A percentile compares a stretch with the other conserved stretches of the same genome.
These are phyloP conservation scores for Amblyraja radiata DNA, from an alignment of 2,797 vertebrate species.

Conservation along the genomic window DNA sequence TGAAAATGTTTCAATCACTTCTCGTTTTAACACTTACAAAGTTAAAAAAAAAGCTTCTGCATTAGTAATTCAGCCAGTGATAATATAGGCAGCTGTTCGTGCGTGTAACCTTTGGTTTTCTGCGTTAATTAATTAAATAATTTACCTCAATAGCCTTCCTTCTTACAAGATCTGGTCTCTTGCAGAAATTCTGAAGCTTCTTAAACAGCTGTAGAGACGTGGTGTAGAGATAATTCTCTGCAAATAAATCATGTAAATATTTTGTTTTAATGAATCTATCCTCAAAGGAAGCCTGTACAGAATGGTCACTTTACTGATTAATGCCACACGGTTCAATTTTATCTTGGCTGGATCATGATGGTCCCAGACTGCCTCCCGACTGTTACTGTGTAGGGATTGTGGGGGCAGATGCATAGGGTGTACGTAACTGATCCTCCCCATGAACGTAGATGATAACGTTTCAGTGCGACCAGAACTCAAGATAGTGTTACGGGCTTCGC, in stretches of 20 bases:
- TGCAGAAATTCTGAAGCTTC: constrained; percentile 78
- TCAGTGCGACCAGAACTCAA: too few relatives aligned
- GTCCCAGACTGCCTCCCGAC: too few relatives aligned
- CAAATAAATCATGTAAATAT: constrained; percentile 82
- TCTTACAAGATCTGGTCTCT: constrained; percentile 71
- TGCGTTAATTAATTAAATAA: constrained; percentile 44
- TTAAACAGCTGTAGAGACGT: constrained; percentile 93
- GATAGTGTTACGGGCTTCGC: too few relatives aligned
- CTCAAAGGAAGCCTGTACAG: constrained; percentile 97
- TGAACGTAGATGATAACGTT: too few relatives aligned
- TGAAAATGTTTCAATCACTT: neutral
- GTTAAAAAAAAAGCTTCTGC: neutral
- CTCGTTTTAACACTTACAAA: constrained; percentile 1
- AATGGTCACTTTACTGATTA: constrained; percentile 99
- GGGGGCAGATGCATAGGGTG: too few relatives aligned
- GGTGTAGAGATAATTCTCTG: constrained; percentile 87
- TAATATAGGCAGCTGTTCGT: neutral
- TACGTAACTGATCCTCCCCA: too few relatives aligned
- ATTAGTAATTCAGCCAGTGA: neutral
- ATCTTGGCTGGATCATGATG: constrained; percentile 64
- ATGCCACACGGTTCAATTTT: constrained; percentile 97
- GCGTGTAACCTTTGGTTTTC: neutral
- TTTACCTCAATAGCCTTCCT: constrained; percentile 73
- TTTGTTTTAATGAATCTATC: constrained; percentile 90
- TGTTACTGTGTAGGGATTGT: too few relatives aligned